These are phyloP conservation scores for Oreochromis aureus DNA, from an alignment of 2,113 vertebrate species.

Conservation along the genomic window DNA sequence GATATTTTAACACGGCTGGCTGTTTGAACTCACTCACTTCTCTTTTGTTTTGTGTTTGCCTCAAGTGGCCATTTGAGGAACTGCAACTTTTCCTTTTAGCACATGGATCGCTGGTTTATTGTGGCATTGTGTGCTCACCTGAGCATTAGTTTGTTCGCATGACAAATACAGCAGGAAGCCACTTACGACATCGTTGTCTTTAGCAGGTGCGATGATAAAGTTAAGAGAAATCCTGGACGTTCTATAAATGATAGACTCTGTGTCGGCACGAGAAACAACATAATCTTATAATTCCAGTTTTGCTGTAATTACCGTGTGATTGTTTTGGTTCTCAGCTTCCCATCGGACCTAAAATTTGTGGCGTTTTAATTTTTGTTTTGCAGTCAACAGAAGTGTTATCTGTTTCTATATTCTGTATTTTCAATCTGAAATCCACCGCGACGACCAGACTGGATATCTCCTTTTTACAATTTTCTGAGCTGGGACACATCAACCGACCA, in stretches of 20 bases:
- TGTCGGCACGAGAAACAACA: neutral
- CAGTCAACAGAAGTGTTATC: neutral
- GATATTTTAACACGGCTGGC: neutral
- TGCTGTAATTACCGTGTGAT: neutral
- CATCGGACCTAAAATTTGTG: neutral
- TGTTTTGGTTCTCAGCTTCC: neutral
- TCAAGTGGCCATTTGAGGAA: neutral
- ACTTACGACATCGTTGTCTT: neutral
- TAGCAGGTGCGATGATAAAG: neutral
- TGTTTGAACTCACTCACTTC: neutral
- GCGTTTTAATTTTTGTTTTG: neutral
- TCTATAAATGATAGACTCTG: neutral
- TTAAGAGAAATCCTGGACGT: neutral
- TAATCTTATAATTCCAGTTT: neutral
- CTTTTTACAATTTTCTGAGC: fast-evolving
- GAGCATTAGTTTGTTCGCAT: neutral
- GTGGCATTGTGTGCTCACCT: neutral
- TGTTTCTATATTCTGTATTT: neutral
- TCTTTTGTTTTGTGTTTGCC: neutral
- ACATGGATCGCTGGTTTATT: neutral
- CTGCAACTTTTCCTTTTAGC: neutral
- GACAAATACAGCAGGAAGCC: neutral
- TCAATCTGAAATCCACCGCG: neutral
- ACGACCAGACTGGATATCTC: neutral
- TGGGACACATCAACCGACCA: neutral